Evolutionary conservation across 2,113 vertebrate genomes (phyloP).

Genomic region (Corythoichthys haematopterus): DNA sequence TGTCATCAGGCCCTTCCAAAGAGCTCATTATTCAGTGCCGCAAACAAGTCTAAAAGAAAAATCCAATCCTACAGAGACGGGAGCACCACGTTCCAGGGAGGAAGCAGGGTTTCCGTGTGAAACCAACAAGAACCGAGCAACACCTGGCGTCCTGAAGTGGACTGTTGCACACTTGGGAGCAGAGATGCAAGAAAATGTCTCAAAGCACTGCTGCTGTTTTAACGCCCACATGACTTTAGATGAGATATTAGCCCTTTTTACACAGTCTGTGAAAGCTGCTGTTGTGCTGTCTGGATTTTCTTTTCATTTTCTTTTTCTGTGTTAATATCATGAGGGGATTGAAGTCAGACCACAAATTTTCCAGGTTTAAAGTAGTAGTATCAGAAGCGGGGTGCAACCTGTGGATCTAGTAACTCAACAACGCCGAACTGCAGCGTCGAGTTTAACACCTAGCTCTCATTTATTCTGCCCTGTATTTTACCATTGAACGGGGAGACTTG

Average conservation of each 20-base stretch:
- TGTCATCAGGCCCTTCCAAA: constrained; percentile 62
- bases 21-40: constrained; percentile 72
- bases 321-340: not conserved
- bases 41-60: constrained; percentile 65
- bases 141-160: constrained; percentile 67
- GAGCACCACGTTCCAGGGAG: constrained; percentile 51
- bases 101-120: constrained; percentile 58
- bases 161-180: constrained; percentile 60
- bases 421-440: too few relatives aligned
- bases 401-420: too few relatives aligned
- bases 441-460: too few relatives aligned
- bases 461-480: too few relatives aligned
- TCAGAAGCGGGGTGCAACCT: too few relatives aligned
- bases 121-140: constrained; percentile 71
- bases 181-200: constrained; percentile 26
- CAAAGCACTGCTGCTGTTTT: not conserved
- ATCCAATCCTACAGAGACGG: constrained; percentile 63
- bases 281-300: too few relatives aligned
- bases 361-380: too few relatives aligned
- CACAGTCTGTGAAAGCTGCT: not conserved
- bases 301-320: not conserved
- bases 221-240: not conserved
- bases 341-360: not conserved
- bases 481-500: too few relatives aligned
- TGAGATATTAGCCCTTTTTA: not conserved